Evolutionary conservation across 2,888 invertebrate species (phyloP).

Genomic region (Pandemis heparana): DNA sequence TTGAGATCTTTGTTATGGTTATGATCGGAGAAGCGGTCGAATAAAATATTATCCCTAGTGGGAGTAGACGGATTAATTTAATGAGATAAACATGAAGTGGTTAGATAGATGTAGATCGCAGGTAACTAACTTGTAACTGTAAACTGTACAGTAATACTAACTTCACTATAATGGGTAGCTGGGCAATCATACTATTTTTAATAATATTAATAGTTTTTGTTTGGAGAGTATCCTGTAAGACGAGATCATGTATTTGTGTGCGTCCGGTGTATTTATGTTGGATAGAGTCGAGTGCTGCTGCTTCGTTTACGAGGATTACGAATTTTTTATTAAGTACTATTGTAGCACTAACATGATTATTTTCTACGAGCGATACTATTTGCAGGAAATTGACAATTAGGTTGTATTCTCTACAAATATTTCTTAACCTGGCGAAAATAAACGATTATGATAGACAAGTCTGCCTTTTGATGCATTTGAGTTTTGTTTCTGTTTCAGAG

Average conservation of each 20-base stretch:
- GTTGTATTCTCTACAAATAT: conserved; percentile 53
- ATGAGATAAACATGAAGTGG: conserved; percentile 61
- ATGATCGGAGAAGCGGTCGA: conserved; percentile 29
- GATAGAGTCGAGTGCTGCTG: conserved; percentile 57
- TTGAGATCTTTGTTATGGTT: conserved; percentile 50
- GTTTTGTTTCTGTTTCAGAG: conserved; percentile 61
- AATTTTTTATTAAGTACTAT: conserved; percentile 43
- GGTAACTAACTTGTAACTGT: conserved; percentile 70
- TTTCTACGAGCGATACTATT: conserved; percentile 48
- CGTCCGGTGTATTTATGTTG: conserved; percentile 67
- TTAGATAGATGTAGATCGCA: conserved; percentile 75
- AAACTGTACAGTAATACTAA: conserved; percentile 83
- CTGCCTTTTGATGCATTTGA: conserved; percentile 82
- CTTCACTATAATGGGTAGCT: conserved; percentile 83
- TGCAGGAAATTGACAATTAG: conserved; percentile 49
- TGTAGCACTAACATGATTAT: conserved; percentile 45
- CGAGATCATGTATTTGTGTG: conserved; percentile 70
- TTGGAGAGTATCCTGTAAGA: conserved; percentile 68
- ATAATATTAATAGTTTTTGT: conserved; percentile 69
- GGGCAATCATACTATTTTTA: conserved; percentile 83
- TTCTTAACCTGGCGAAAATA: conserved; percentile 65
- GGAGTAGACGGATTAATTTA: conserved; percentile 59
- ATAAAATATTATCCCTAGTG: conserved; percentile 56
- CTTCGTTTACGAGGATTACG: conserved; percentile 45
- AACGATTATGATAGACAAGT: conserved; percentile 68